Base-by-base conservation (phyloP, 2,113 vertebrate species). In the Phrynosoma blainvillii region DNA sequence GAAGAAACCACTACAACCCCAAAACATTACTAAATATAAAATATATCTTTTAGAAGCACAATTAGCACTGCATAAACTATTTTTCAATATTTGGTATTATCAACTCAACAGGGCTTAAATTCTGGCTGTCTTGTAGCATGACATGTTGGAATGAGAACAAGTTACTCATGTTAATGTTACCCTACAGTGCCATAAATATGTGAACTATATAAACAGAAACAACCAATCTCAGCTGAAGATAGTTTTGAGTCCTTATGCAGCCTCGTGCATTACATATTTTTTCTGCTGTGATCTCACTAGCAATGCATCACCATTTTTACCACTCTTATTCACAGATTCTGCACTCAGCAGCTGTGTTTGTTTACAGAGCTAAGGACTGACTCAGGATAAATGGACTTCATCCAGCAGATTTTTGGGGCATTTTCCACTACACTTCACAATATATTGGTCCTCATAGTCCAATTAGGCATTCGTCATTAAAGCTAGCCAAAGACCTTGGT, bases 301-400 rank as follows among this genome's bases (percentile, higher is more conserved):
- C 94, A 96, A 93, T 95, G 93, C 89, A 91, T 85, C 85, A 91
- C 93, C 87, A 90, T 92, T 94, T 94, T 90, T 94, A 95, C 95
- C 90, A 74, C 94, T 94, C 95, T 89, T 93, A 88, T 96, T 94
- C 91, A 90, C 79, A 30, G 94, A 94, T 91, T 94, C 95, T 95
- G 88, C 73, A 21, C 93, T 97, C 93, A 92, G 89, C 97, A 97
- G 97, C 97, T 97, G 97, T 96, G 96, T 97, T 97, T 97, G 97
- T 97, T 97, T 97, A 97, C 95, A 92, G 92, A 94, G 93, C 90
- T 93, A 94, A 94, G 94, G 96, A 95, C 95, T 95, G 96, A 93
- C 87, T 83, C 96, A 95, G 95, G 93, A 97, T 90, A 93, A 95
- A 90, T 90, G 94, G 85, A 88, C 92, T 92, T 75, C 93, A 90